These are phyloP conservation scores for Spheniscus humboldti DNA, from an alignment of 2,797 vertebrate genomes.

Conservation along the genomic window DNA sequence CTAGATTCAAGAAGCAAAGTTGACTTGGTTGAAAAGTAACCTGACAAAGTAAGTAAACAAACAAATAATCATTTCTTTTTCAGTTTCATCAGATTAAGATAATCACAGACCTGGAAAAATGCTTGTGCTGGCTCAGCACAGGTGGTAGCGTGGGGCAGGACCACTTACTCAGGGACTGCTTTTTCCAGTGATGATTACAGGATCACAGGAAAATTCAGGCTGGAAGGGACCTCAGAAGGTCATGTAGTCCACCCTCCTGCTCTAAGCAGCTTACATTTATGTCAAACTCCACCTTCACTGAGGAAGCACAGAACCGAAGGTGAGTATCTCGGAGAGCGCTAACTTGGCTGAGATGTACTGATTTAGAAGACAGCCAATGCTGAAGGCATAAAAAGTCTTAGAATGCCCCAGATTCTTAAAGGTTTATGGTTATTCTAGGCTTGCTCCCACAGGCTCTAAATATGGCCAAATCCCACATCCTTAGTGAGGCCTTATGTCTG, in stretches of 20 bases:
- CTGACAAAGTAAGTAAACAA: neutral
- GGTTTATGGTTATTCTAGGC: neutral
- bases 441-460: neutral
- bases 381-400: neutral
- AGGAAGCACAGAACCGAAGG: neutral
- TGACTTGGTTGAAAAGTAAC: neutral
- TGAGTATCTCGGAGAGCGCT: neutral
- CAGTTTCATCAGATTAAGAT: neutral
- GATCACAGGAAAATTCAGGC: neutral
- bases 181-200: neutral
- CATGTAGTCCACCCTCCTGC: neutral
- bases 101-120: neutral
- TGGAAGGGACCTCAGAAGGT: neutral
- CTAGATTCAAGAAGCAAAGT: neutral
- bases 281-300: neutral
- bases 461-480: neutral
- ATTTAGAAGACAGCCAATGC: neutral
- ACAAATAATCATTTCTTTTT: neutral
- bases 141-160: neutral
- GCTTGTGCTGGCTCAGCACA: neutral
- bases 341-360: neutral
- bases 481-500: neutral
- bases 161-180: neutral
- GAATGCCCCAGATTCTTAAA: neutral
- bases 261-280: neutral